These are phyloP conservation scores for Papilio aristodemus DNA, from an alignment of 1,140 invertebrate species.

Conservation along the genomic window DNA sequence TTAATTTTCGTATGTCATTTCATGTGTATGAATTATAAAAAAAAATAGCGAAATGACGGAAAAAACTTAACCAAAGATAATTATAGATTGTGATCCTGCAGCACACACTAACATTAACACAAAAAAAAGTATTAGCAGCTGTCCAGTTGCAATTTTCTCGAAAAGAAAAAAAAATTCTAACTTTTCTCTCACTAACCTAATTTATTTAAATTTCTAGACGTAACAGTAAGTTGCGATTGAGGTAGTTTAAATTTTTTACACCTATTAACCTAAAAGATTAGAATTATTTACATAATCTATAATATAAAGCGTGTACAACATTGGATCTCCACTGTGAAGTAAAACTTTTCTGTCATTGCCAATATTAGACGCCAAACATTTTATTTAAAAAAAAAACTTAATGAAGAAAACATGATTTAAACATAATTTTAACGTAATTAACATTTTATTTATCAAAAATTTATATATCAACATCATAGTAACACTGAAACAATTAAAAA, in stretches of 20 bases:
- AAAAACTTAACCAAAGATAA: slow-evolving; percentile 36
- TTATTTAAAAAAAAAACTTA: slow-evolving; percentile 42
- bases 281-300: slow-evolving; percentile 75
- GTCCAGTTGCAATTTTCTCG: slow-evolving; percentile 55
- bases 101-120: slow-evolving; percentile 65
- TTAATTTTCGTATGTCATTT: slow-evolving; percentile 18
- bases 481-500: slow-evolving; percentile 4
- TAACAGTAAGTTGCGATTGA: slow-evolving; percentile 78
- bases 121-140: slow-evolving; percentile 43
- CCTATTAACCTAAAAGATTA: slow-evolving; percentile 78
- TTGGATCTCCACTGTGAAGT: slow-evolving; percentile 56
- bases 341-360: slow-evolving; percentile 44
- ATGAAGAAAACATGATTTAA: slow-evolving; percentile 47
- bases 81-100: slow-evolving; percentile 63
- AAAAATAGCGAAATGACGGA: slow-evolving; percentile 9
- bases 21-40: slow-evolving; percentile 3
- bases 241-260: slow-evolving; percentile 80
- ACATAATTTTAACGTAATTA: slow-evolving; percentile 44
- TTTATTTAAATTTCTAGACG: slow-evolving; percentile 70
- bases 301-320: slow-evolving; percentile 69
- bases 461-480: not conserved
- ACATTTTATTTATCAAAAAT: slow-evolving; percentile 30
- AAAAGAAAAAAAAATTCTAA: slow-evolving; percentile 62
- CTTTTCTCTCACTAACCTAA: slow-evolving; percentile 73
- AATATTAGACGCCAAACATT: slow-evolving; percentile 64